These are phyloP conservation scores for Saguinus midas DNA, from an alignment of 2,113 vertebrate genomes.

Conservation along the genomic window DNA sequence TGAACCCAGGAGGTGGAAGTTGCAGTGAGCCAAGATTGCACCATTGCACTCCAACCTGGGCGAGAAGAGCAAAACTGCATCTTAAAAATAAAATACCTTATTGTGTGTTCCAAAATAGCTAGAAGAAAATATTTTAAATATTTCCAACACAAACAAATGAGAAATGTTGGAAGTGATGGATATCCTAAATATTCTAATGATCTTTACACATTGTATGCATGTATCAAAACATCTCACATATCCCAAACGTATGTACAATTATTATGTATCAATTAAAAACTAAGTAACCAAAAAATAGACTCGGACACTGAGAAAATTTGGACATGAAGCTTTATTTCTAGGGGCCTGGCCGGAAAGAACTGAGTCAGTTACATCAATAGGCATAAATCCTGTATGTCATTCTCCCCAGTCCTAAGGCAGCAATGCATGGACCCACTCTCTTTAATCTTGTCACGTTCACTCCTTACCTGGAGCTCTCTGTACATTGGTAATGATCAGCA, in stretches of 20 bases:
- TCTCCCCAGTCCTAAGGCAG: no score
- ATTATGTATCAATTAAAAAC: neutral
- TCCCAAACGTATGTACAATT: neutral
- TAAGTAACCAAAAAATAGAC: neutral
- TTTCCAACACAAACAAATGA: neutral
- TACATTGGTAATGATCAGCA: fast-evolving
- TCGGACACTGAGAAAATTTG: neutral
- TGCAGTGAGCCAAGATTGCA: no score
- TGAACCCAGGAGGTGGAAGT: no score
- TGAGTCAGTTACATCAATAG: neutral
- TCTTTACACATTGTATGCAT: neutral
- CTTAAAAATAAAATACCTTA: neutral
- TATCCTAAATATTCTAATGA: neutral
- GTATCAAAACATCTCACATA: neutral
- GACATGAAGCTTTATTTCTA: neutral
- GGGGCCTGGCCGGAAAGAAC: neutral
- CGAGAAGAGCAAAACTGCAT: no score
- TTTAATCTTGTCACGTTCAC: neutral
- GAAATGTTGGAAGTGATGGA: neutral
- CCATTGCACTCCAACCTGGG: no score
- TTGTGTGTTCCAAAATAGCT: neutral
- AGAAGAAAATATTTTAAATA: neutral
- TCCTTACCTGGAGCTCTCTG: neutral
- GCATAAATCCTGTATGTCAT: neutral
- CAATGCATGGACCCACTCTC: neutral